Evolutionary conservation across 2,797 vertebrate species (phyloP), one percentile per base, ranked within the genome.

Genomic region (Oreochromis grahami): DNA sequence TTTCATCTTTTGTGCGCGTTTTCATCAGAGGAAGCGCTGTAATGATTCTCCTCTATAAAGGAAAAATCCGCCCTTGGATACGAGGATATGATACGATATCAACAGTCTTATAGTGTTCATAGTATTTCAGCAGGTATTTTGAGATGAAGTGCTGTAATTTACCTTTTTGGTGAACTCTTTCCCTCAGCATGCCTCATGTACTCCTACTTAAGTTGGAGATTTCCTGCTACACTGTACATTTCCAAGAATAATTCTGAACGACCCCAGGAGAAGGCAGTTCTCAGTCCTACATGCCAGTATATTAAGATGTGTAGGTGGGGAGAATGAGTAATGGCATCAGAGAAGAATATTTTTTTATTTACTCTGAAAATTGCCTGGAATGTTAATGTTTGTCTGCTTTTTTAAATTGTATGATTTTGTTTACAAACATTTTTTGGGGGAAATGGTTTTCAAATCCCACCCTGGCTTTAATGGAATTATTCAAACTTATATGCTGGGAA

Each of bases 21-120:
- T 90, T 94, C 92, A 93, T 91, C 90, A 83, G 84, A 87, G 89
- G 88, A 93, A 91, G 81, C 81, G 10, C 52, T 83, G 65, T 82
- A 92, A 91, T 81, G 80, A 87, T 51, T 79, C 77, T 77, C 36
- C 34, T 43, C 51, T 29, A 70, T 53, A 79, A 82, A 81, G 48
- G 72, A 63, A 26, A 76, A 86, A 70, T 24, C 81, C 65, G 34
- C 19, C 78, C 52, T 21, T 21, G 77, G 85, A 84, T 77, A 41
- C 19, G 45, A 77, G 43, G 81, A n/a, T n/a, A n/a, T n/a, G n/a
- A n/a, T n/a, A n/a, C n/a, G 65, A 82, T 92, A 76, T 84, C 85
- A 24, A 70, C 5, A 0, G 48, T 7, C 63, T 65, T 90, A 90
- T 84, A 78, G 88, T 83, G 78, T 74, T 74, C 43, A 10, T 3